These are phyloP conservation scores for Acromyrmex echinatior DNA, from an alignment of 1,140 invertebrate species.

Conservation along the genomic window DNA sequence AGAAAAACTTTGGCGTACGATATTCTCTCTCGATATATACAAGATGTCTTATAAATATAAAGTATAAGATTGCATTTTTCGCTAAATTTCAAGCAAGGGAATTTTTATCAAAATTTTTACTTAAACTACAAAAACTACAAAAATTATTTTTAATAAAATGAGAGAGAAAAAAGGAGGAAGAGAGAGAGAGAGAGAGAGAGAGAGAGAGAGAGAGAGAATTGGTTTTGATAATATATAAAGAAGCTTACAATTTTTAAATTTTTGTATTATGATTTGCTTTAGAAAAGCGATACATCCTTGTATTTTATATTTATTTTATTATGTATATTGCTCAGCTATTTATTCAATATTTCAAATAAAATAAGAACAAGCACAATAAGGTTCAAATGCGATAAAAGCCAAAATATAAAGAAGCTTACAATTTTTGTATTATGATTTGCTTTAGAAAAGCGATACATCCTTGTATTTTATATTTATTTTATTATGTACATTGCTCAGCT, in stretches of 20 bases:
- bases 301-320: background rate
- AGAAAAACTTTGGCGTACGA: slow-evolving; percentile 57
- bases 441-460: background rate
- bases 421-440: background rate
- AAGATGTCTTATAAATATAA: slow-evolving; percentile 9
- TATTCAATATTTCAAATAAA: background rate
- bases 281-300: background rate
- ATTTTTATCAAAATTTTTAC: background rate
- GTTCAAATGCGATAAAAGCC: background rate
- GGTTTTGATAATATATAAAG: background rate
- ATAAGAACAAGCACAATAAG: background rate
- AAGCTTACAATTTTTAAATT: background rate
- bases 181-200: background rate
- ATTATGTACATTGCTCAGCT: background rate
- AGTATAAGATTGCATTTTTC: background rate
- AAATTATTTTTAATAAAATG: background rate
- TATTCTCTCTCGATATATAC: slow-evolving; percentile 26
- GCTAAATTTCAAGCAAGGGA: background rate
- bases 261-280: background rate
- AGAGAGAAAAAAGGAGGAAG: background rate
- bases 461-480: background rate
- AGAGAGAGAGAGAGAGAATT: background rate
- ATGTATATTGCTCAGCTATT: background rate
- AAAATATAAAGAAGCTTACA: background rate
- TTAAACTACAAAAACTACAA: background rate